Evolutionary conservation across 2,888 invertebrate genomes (phyloP).

Genomic region (Oegoconia quadripuncta): DNA sequence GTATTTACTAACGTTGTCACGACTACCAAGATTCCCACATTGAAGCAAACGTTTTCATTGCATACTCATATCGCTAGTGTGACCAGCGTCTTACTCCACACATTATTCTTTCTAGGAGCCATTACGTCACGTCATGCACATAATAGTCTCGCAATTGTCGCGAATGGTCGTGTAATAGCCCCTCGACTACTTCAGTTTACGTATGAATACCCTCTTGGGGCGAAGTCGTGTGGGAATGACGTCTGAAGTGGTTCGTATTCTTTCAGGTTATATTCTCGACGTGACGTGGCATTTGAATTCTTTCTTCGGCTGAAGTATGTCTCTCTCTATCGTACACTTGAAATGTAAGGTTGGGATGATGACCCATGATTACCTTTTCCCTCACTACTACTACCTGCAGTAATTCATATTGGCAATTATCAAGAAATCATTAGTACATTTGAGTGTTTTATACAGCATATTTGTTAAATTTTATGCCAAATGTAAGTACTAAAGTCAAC

Average conservation of each 20-base stretch:
- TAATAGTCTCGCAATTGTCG: conserved; percentile 28
- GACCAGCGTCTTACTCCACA: conserved; percentile 32
- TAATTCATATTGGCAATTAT: too few species aligned
- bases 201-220: conserved; percentile 35
- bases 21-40: not conserved
- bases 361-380: too few species aligned
- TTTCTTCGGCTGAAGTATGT: too few species aligned
- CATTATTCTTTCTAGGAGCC: conserved; percentile 38
- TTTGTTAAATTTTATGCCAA: too few species aligned
- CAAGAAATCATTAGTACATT: too few species aligned
- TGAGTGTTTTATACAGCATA: too few species aligned
- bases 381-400: too few species aligned
- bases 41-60: not conserved
- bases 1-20: too few species aligned
- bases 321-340: too few species aligned
- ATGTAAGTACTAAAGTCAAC: too few species aligned
- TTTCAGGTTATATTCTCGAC: conserved; percentile 8
- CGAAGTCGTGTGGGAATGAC: conserved; percentile 25
- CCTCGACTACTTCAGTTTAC: conserved; percentile 35
- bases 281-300: too few species aligned
- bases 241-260: conserved; percentile 2
- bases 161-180: conserved; percentile 33
- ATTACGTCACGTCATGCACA: conserved; percentile 27
- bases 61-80: not conserved
- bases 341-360: too few species aligned